Base-by-base conservation (phyloP, 2,888 invertebrate genomes). In the Nymphalis c-album region DNA sequence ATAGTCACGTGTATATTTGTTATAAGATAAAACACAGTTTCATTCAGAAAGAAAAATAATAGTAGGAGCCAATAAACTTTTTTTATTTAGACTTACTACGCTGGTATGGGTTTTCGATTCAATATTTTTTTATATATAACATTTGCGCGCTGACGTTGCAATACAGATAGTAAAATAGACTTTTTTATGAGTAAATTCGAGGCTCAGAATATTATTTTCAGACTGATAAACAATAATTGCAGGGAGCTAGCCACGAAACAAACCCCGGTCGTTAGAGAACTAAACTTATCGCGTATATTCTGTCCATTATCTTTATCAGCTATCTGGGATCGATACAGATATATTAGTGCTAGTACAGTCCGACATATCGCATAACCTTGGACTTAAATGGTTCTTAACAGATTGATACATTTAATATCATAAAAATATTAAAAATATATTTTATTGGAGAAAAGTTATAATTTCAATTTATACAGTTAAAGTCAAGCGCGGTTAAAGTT, bases 241-340 rank as follows among this genome's bases (percentile, higher is more conserved):
- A 68, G 57, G 40, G 16, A 68, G 58, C 63, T 63, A 66, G 46
- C 57, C 59, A 64, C 58, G 50, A 67, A 65, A 64, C 66, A 76
- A 77, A 78, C 76, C 73, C 69, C 75, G 69, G 76, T 80, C 75
- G 80, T 80, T 83, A 80, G 73, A 77, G 72, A 75, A 75, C 73
- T 76, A 75, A 75, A 80, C 75, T 80, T 85, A 86, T 86, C 85
- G 71, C 70, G 78, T 80, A 82, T 80, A 84, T 74, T 75, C 76
- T 68, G 67, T 69, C 72, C 72, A 73, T 80, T 85, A 87, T 86
- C 86, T 77, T 72, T 76, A 71, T 74, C 71, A 73, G 75, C 66
- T 82, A 84, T 83, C 83, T 72, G 74, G 79, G 80, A 86, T 88
- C 87, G 85, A 87, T 87, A 86, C 75, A 71, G 73, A 75, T 77